Base-by-base conservation (phyloP, 2,888 invertebrate genomes). In the Leptinotarsa peninsularis region DNA sequence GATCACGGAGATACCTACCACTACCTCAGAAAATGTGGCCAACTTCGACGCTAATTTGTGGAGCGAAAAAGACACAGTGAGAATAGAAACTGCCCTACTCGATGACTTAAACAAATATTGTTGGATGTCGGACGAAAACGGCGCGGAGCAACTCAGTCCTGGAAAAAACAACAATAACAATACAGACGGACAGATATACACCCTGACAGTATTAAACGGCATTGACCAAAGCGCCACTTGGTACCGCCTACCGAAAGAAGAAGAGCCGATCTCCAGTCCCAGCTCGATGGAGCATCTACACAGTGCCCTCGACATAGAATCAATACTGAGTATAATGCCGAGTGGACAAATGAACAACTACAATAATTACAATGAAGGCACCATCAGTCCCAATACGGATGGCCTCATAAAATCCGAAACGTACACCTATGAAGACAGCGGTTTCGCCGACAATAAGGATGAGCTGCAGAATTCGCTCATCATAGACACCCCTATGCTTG, bases 91-190 rank as follows among this genome's bases (percentile, higher is more conserved):
- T 67, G 93, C 93, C 83, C 93, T 95, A 85, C 90, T 95, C 83
- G 96, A 96, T 87, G 96, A 95, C 89, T 91, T 95, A 83, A 95
- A 95, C 88, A 95, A 95, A 87, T 95, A 93, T 87, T 95, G 94
- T 86, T 95, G 95, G 95, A 92, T 91, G 80, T 92, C 93, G 85
- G 93, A 93, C 81, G 91, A 91, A 15, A 86, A 85, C 82, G 91
- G 91, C 71, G 90, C 90, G 68, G 90, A 91, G 72, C 86, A 82
- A 75, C 75, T 79, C 3, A 77, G 73, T 81, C 79, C 87, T 4
- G 77, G 77, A 17, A 80, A 81, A 79, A 76, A 67, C 66, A 78
- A 72, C 49, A 79, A 85, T 77, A 89, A 88, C 81, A 93, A 93
- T 84, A 93, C 94, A n/a, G 94, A 94, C 84, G 94, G 94, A 81